These are phyloP conservation scores for Dromaius novaehollandiae DNA, from an alignment of 2,113 vertebrate species.

Conservation along the genomic window DNA sequence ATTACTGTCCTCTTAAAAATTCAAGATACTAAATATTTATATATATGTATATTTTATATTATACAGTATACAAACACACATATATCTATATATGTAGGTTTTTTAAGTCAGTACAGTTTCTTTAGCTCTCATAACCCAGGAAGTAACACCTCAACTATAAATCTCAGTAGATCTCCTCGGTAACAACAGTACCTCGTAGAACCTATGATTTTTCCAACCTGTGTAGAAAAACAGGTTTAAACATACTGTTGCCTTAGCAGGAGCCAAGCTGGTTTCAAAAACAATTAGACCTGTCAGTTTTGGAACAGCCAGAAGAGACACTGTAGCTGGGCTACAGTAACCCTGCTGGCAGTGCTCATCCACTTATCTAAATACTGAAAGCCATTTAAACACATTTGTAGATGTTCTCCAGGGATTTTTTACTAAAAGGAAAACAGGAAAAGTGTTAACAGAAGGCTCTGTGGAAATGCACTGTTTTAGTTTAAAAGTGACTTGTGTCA, in stretches of 20 bases:
- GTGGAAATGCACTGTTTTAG: not conserved
- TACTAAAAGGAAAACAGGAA: not conserved
- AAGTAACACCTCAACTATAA: not conserved
- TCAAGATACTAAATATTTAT: too few relatives aligned
- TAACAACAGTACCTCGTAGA: not conserved
- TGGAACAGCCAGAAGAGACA: not conserved
- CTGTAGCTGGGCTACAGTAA: not conserved
- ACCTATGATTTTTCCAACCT: not conserved
- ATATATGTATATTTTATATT: too few relatives aligned
- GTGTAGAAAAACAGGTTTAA: not conserved
- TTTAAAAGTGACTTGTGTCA: not conserved
- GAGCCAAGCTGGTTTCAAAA: not conserved
- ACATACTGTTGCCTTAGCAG: not conserved
- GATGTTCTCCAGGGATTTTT: not conserved
- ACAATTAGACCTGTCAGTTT: not conserved
- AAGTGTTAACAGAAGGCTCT: rapidly evolving
- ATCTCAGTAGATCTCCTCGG: not conserved
- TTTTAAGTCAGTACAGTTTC: not conserved
- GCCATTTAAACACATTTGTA: not conserved
- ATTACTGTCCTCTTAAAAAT: not conserved
- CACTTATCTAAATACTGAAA: not conserved
- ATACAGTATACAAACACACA: not conserved
- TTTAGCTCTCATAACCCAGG: not conserved
- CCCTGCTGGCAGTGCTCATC: not conserved
- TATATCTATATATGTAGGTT: not conserved